Evolutionary conservation across 1,140 invertebrate genomes (phyloP).

Genomic region (Maniola jurtina): DNA sequence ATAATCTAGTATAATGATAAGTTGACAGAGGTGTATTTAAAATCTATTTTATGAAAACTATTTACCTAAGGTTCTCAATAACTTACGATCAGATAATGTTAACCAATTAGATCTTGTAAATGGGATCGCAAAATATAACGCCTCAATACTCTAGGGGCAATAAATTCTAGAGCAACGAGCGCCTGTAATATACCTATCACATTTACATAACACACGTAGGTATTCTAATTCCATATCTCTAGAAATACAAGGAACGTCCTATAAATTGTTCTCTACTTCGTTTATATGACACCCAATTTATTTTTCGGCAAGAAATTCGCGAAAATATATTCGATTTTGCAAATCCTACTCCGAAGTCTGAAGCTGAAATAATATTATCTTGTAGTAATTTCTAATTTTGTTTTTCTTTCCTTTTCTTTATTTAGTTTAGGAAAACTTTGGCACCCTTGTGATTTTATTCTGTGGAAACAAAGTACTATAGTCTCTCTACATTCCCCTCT

Average conservation of each 20-base stretch:
- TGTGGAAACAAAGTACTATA: neutral
- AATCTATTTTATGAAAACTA: too few relatives aligned
- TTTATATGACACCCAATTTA: neutral
- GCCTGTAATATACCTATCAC: neutral
- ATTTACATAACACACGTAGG: conserved; percentile 4
- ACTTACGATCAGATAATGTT: neutral
- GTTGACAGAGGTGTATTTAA: too few relatives aligned
- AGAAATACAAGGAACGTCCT: neutral
- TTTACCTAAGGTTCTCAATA: neutral
- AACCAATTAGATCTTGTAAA: conserved; percentile 4
- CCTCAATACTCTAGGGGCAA: neutral
- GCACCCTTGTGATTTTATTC: neutral
- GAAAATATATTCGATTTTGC: neutral
- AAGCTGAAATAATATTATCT: neutral
- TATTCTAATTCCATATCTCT: neutral
- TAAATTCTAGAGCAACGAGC: neutral
- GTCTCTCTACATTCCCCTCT: too few relatives aligned
- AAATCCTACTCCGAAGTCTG: conserved; percentile 1
- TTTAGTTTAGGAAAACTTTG: neutral
- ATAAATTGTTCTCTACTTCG: neutral
- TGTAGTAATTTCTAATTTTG: neutral
- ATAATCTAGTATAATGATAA: too few relatives aligned
- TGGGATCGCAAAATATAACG: conserved; percentile 1
- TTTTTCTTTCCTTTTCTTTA: neutral
- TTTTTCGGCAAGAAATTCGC: neutral